Evolutionary conservation across 1,140 invertebrate genomes (phyloP).

Genomic region (Apis laboriosa): DNA sequence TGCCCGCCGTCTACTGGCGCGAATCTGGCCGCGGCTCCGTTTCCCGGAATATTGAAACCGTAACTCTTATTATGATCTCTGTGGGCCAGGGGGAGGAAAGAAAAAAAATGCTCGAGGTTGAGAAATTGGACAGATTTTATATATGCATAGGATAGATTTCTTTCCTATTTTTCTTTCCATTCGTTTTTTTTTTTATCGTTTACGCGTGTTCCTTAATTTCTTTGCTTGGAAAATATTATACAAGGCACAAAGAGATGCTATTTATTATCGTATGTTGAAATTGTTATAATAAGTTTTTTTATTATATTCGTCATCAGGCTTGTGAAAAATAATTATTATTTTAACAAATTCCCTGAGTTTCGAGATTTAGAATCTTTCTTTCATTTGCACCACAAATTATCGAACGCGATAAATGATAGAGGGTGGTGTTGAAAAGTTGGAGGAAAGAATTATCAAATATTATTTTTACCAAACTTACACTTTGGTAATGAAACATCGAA

Average conservation of each 20-base stretch:
- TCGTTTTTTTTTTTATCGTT: background rate
- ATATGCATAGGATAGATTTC: conserved; percentile 4
- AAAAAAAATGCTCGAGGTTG: background rate
- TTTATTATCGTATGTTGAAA: too few relatives aligned
- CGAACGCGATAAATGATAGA: too few relatives aligned
- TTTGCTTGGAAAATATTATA: too few relatives aligned
- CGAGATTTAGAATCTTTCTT: too few relatives aligned
- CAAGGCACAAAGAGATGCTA: too few relatives aligned
- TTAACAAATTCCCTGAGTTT: too few relatives aligned
- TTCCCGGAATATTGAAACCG: conserved; percentile 41
- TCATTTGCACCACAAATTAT: too few relatives aligned
- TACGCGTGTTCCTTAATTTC: background rate
- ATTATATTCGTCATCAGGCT: too few relatives aligned
- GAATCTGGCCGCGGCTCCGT: conserved; percentile 11
- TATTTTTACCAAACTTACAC: background rate
- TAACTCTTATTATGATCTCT: conserved; percentile 43
- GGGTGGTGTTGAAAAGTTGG: too few relatives aligned
- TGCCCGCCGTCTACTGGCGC: background rate
- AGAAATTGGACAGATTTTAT: conserved; percentile 24
- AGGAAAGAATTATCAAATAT: background rate
- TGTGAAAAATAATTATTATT: too few relatives aligned
- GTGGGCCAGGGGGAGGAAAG: background rate
- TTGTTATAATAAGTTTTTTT: too few relatives aligned
- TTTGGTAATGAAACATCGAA: background rate
- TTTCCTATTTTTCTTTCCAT: background rate